Percentiles rank a stretch among this genome's conserved stretches.
Conservation (phyloP, 2,113 vertebrate species). For the Chloropsis hardwickii region DNA sequence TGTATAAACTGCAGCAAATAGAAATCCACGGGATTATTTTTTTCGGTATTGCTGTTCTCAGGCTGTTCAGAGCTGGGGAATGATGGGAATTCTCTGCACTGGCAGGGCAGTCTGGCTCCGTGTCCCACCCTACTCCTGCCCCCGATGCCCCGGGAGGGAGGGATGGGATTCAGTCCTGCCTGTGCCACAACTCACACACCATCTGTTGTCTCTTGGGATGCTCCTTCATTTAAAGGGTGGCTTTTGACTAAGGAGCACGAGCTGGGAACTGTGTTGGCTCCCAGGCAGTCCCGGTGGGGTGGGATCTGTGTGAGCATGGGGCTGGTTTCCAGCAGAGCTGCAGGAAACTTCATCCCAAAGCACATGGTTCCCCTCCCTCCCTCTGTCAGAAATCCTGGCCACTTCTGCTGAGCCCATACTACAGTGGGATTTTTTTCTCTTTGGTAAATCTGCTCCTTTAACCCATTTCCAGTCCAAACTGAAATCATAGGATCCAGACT, state of each 20-base stretch:
- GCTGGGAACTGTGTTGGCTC: neutral
- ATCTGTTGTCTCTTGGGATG: neutral
- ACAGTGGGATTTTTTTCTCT: accelerated
- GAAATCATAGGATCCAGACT: neutral
- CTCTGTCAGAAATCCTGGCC: neutral
- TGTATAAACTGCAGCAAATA: constrained; percentile 8
- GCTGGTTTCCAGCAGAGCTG: neutral
- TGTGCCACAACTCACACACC: neutral
- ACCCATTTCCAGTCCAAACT: accelerated
- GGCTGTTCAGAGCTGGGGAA: neutral
- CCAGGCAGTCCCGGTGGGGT: accelerated
- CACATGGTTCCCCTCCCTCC: neutral
- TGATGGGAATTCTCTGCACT: neutral
- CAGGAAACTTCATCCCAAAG: neutral
- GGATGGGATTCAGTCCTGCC: neutral
- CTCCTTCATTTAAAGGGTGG: neutral
- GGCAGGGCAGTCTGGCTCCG: neutral
- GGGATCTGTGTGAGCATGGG: accelerated
- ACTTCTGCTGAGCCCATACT: accelerated
- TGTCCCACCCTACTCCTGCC: neutral
- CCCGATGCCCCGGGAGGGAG: neutral
- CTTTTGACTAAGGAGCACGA: neutral
- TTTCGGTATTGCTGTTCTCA: neutral
- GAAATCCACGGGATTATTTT: neutral
- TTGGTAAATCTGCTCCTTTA: neutral